Conservation (phyloP, 2,797 vertebrate species). For the Poecilia velifera region DNA sequence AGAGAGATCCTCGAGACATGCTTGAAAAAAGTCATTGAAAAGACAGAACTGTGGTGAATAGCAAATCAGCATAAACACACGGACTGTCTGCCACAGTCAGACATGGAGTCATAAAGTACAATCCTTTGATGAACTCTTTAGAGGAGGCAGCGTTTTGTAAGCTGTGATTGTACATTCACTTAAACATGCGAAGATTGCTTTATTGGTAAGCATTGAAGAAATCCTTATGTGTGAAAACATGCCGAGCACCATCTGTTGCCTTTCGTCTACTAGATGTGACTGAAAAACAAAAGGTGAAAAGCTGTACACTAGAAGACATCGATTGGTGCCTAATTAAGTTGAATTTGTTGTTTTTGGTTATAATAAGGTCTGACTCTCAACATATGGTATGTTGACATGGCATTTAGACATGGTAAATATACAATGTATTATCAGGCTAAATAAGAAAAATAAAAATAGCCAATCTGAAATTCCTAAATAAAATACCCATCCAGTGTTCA, state of each 20-base stretch:
- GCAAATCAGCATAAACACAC: slow-evolving; percentile 17
- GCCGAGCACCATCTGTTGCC: slow-evolving; percentile 56
- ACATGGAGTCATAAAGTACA: not conserved
- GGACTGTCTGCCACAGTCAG: slow-evolving; percentile 6
- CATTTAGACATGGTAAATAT: not conserved
- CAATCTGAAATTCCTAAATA: too few relatives aligned
- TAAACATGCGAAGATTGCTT: slow-evolving; percentile 15
- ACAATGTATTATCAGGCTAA: not conserved
- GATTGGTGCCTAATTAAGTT: not conserved
- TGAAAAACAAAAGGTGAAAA: not conserved
- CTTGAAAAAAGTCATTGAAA: slow-evolving; percentile 14
- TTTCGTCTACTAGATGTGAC: not conserved
- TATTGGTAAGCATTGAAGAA: slow-evolving; percentile 36
- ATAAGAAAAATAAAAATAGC: not conserved
- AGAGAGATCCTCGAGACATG: slow-evolving; percentile 33
- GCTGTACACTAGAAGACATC: not conserved
- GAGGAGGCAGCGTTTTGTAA: not conserved
- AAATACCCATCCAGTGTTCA: too few relatives aligned
- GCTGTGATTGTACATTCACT: not conserved
- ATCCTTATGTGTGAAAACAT: slow-evolving; percentile 39
- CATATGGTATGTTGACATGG: not conserved
- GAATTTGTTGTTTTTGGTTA: not conserved
- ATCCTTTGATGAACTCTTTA: not conserved
- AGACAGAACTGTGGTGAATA: slow-evolving; percentile 34
- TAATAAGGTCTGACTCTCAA: not conserved